Percentiles rank a stretch among this genome's conserved stretches.
phyloP scores from a whole-genome alignment of 2,797 vertebrate genomes.

The Mycteria americana region DNA sequence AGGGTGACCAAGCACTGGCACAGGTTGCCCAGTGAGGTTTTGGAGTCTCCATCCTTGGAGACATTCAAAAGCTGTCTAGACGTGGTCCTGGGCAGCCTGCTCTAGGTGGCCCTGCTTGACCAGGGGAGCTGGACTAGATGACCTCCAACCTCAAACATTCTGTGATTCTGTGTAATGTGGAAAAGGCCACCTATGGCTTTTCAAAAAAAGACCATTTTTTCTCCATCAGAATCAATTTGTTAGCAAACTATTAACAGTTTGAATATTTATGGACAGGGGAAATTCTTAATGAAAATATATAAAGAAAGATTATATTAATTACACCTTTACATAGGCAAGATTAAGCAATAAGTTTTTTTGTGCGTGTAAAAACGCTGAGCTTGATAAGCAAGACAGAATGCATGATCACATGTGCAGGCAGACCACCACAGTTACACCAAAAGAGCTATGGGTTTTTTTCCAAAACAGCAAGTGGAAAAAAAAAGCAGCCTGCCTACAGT shows the following conservation, averaged over 20 bases:
- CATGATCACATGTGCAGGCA: not conserved
- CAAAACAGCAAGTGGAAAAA: not conserved
- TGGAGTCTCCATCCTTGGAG: not conserved
- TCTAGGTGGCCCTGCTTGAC: not conserved
- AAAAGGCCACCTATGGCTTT: not conserved
- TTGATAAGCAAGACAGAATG: not conserved
- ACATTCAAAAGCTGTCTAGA: not conserved
- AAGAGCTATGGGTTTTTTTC: not conserved
- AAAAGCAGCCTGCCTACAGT: not conserved
- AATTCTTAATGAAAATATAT: not conserved
- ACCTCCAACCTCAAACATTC: not conserved
- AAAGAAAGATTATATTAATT: not conserved
- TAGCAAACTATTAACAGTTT: not conserved
- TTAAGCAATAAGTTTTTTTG: not conserved
- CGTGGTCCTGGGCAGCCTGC: not conserved
- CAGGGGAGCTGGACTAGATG: not conserved
- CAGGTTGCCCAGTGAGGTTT: not conserved
- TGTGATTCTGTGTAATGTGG: not conserved
- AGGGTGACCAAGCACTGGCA: not conserved
- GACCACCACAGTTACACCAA: not conserved
- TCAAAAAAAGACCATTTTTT: not conserved
- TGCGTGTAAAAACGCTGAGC: not conserved
- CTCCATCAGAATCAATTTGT: not conserved
- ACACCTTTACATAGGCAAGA: not conserved
- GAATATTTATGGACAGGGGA: not conserved